Percentiles rank a stretch among this genome's conserved stretches.
Conservation (phyloP, 1,140 invertebrate species). For the Trachelipus rathkii region DNA sequence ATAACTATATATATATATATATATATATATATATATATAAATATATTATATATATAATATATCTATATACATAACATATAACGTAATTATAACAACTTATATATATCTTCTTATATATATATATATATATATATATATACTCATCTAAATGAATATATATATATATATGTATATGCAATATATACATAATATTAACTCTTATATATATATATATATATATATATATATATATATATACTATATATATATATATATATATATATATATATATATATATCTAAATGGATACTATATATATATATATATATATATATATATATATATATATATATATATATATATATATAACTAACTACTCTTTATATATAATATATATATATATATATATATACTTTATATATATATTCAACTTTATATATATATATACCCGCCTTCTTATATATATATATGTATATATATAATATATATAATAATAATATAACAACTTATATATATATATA, state of each 20-base stretch:
- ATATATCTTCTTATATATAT: background rate
- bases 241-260: slow-evolving; percentile 16
- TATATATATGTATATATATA: background rate
- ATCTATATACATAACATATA: slow-evolving; percentile 1
- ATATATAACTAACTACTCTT: too few relatives aligned
- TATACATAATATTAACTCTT: too few relatives aligned
- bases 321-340: background rate
- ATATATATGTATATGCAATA: slow-evolving; percentile 8
- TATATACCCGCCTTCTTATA: too few relatives aligned
- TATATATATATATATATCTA: background rate
- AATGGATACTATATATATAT: background rate
- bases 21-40: background rate
- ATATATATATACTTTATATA: background rate
- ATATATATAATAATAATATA: too few relatives aligned
- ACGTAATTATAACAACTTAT: too few relatives aligned
- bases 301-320: background rate
- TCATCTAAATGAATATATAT: background rate
- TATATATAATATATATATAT: slow-evolving; percentile 2
- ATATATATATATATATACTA: background rate
- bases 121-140: background rate
- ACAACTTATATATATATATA: background rate
- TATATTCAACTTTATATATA: too few relatives aligned
- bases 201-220: background rate
- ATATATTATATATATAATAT: background rate
- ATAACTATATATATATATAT: background rate